phyloP scores from a whole-genome alignment of 2,888 invertebrate genomes.

The Plagodis dolabraria region DNA sequence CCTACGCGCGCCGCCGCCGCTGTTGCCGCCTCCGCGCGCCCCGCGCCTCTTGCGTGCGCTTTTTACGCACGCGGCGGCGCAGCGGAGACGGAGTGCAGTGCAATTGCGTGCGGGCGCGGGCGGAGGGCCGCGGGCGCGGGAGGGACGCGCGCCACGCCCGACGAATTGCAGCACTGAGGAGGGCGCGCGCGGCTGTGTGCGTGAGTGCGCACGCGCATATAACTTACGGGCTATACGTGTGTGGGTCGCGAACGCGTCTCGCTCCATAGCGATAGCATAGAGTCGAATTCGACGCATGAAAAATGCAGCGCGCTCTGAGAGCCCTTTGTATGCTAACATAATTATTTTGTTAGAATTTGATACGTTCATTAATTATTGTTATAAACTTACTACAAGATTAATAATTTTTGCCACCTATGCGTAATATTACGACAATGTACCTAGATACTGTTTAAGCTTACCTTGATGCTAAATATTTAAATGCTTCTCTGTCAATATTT shows the following conservation, averaged over 20 bases:
- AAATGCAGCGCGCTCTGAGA: conserved; percentile 68
- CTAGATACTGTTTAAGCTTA: no score
- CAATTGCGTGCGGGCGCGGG: conserved; percentile 77
- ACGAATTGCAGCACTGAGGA: conserved; percentile 83
- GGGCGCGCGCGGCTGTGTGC: conserved; percentile 69
- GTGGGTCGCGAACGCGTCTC: conserved; percentile 54
- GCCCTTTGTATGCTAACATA: conserved; percentile 76
- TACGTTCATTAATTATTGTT: conserved; percentile 23
- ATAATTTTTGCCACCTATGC: conserved; percentile 7
- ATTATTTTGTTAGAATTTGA: conserved; percentile 58
- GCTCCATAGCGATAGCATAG: conserved; percentile 67
- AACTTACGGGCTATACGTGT: conserved; percentile 41
- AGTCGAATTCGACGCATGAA: conserved; percentile 77
- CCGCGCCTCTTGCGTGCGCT: conserved; percentile 81
- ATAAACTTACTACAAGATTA: conserved; percentile 11
- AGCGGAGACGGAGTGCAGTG: conserved; percentile 77
- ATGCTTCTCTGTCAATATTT: no score
- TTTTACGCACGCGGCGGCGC: conserved; percentile 81
- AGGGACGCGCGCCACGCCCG: conserved; percentile 56
- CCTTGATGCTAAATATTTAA: no score
- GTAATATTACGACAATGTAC: neutral
- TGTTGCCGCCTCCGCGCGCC: conserved; percentile 59
- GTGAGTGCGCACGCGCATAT: conserved; percentile 71
- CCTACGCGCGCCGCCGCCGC: conserved; percentile 47
- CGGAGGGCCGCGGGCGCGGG: conserved; percentile 57